Conservation (phyloP, 2,113 vertebrate species). For the Podarcis raffonei region DNA sequence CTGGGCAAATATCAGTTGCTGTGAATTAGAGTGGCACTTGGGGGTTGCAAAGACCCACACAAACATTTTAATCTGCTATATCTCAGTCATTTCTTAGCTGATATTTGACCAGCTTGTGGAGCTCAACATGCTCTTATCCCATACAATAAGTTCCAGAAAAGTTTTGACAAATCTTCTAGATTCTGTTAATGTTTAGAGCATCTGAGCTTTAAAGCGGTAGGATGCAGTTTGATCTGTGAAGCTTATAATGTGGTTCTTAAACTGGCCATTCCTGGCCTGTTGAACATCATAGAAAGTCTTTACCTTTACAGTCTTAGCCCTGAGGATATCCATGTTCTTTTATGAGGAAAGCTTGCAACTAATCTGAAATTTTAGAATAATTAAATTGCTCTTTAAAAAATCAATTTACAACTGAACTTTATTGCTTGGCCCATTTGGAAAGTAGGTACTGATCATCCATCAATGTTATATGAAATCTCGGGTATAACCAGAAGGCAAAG, state of each 20-base stretch:
- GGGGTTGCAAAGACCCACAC: too few species aligned
- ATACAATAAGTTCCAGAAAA: not conserved
- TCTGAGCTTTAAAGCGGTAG: not conserved
- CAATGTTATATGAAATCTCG: conserved; percentile 51
- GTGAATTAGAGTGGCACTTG: not conserved
- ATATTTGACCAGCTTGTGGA: not conserved
- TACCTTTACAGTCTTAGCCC: not conserved
- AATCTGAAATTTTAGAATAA: conserved; percentile 40
- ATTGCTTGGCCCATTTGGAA: conserved; percentile 33
- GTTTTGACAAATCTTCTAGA: not conserved
- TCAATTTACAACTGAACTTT: conserved; percentile 41
- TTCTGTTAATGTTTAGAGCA: not conserved
- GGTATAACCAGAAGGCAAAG: conserved; percentile 62
- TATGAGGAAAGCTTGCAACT: conserved; percentile 20
- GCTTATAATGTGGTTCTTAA: not conserved
- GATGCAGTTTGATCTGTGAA: not conserved
- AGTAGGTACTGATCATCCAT: conserved; percentile 37
- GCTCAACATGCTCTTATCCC: not conserved
- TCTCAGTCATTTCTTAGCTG: not conserved
- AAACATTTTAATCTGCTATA: not conserved
- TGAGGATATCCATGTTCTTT: not conserved
- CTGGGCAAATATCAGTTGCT: not conserved
- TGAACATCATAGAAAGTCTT: conserved; percentile 32
- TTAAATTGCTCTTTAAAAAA: conserved; percentile 27
- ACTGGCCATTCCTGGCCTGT: not conserved